phyloP scores from a whole-genome alignment of 2,113 vertebrate species.

The Lepisosteus oculatus region DNA sequence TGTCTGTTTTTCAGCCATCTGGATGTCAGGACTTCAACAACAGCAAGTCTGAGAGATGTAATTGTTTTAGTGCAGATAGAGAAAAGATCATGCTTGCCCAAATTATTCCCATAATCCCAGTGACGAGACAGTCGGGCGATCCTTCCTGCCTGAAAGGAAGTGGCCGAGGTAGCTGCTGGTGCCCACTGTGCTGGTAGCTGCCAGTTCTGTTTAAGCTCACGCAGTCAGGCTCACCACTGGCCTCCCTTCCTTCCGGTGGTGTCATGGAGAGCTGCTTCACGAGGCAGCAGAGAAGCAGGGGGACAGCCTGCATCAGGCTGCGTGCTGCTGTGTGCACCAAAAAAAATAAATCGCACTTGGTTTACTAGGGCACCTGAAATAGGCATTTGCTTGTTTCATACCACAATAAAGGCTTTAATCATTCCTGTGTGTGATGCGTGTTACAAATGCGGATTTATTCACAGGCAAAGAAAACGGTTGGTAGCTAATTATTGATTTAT shows the following conservation, averaged over 20 bases:
- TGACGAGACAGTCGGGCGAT: background rate
- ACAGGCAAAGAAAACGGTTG: too few relatives aligned
- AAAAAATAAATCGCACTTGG: too few relatives aligned
- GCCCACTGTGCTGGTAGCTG: slow-evolving; percentile 5
- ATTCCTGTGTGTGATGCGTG: too few relatives aligned
- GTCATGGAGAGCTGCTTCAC: background rate
- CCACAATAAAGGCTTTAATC: too few relatives aligned
- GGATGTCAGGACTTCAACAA: background rate
- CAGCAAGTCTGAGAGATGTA: background rate
- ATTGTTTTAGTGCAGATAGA: slow-evolving; percentile 11
- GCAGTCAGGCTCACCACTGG: background rate
- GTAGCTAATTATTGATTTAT: too few relatives aligned
- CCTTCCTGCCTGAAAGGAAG: background rate
- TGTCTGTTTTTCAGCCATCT: background rate
- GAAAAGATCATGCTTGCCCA: background rate
- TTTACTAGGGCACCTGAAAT: too few relatives aligned
- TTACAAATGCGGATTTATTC: too few relatives aligned
- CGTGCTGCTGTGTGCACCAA: background rate
- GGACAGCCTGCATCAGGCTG: background rate
- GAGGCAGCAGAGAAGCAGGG: background rate
- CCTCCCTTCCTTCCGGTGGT: background rate
- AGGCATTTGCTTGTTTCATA: too few relatives aligned
- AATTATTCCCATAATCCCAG: background rate
- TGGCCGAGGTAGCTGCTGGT: background rate
- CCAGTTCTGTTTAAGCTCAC: slow-evolving; percentile 5